Conservation (phyloP, 2,888 invertebrate species). For the Lamellibrachia satsuma region DNA sequence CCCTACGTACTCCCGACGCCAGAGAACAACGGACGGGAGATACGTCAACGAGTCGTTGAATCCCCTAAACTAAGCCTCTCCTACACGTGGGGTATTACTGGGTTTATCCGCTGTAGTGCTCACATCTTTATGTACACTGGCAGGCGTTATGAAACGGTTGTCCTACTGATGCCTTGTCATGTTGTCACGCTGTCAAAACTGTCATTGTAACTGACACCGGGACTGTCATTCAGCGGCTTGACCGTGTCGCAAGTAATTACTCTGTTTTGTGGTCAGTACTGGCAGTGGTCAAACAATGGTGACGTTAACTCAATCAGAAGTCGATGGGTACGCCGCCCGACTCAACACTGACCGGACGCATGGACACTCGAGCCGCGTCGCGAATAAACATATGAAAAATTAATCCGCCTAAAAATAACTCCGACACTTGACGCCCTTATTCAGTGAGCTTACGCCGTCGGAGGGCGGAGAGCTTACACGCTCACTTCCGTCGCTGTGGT, state of each 20-base stretch:
- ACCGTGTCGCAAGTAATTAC: constrained; percentile 17
- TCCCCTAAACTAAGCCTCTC: too few relatives aligned
- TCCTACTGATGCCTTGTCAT: not conserved
- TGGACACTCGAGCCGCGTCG: not conserved
- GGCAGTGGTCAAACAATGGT: not conserved
- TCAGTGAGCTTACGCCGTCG: not conserved
- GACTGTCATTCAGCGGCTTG: not conserved
- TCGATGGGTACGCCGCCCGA: not conserved
- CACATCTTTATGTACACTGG: not conserved
- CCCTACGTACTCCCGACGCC: too few relatives aligned
- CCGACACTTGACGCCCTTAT: not conserved
- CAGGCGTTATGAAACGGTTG: not conserved
- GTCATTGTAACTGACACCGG: not conserved
- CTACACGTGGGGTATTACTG: not conserved
- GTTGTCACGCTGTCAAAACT: not conserved
- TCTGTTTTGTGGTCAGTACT: constrained; percentile 10
- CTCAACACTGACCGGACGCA: not conserved
- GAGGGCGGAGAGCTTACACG: not conserved
- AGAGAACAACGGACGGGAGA: too few relatives aligned
- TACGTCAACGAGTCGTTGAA: too few relatives aligned
- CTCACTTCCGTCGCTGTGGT: not conserved
- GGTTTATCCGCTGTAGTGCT: not conserved
- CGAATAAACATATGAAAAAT: constrained; percentile 1
- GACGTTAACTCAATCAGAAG: constrained; percentile 3
- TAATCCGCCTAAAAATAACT: not conserved